Percentiles rank a stretch among this genome's conserved stretches.
Conservation (phyloP, 1,140 invertebrate species). For the Calephelis nemesis region DNA sequence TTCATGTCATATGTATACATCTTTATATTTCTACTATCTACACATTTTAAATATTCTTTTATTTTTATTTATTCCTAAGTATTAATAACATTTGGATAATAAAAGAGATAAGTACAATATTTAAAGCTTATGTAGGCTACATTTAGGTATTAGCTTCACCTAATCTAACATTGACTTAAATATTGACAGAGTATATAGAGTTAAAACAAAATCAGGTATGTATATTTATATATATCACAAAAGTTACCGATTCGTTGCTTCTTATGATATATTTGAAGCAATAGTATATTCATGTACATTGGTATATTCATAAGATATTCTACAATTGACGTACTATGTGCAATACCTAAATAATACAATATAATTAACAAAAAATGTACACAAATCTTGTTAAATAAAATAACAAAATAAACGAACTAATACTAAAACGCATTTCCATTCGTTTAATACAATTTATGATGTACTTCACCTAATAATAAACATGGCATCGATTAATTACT, state of each 20-base stretch:
- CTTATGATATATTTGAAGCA: slow-evolving; percentile 35
- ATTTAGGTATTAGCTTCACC: slow-evolving; percentile 31
- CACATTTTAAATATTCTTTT: not conserved
- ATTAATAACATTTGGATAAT: slow-evolving; percentile 9
- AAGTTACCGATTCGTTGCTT: slow-evolving; percentile 44
- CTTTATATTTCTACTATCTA: not conserved
- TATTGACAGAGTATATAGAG: slow-evolving; percentile 31
- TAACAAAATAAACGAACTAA: slow-evolving; percentile 58
- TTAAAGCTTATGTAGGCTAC: slow-evolving; percentile 48
- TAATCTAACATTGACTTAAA: slow-evolving; percentile 37
- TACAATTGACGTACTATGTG: slow-evolving; percentile 52
- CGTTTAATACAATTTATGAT: slow-evolving; percentile 39
- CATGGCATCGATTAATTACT: slow-evolving; percentile 58
- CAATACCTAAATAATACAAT: slow-evolving; percentile 26
- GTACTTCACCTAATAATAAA: slow-evolving; percentile 46
- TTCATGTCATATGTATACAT: not conserved
- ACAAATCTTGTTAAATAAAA: slow-evolving; percentile 37
- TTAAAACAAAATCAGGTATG: slow-evolving; percentile 31
- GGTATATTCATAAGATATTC: slow-evolving; percentile 47
- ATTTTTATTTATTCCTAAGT: slow-evolving; percentile 2
- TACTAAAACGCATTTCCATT: slow-evolving; percentile 73
- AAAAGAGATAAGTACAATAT: slow-evolving; percentile 33
- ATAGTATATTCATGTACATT: slow-evolving; percentile 32
- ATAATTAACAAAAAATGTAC: slow-evolving; percentile 27
- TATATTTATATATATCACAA: slow-evolving; percentile 40